These are phyloP conservation scores for Darevskia nairensis DNA, from an alignment of 2,797 vertebrate genomes.

Conservation along the genomic window DNA sequence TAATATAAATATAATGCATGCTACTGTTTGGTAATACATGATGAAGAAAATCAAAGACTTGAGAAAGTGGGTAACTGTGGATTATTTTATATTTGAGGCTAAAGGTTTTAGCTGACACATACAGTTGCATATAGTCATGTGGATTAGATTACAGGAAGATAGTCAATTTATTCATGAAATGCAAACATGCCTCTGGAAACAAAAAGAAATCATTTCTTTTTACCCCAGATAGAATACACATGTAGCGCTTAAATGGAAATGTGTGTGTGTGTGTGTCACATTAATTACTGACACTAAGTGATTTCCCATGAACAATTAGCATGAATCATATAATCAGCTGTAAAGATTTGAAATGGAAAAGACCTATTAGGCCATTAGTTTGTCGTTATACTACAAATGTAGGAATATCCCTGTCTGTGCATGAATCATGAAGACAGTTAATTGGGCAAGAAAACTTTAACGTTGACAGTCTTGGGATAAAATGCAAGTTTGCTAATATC, in stretches of 20 bases:
- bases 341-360: slow-evolving; percentile 60
- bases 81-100: slow-evolving; percentile 49
- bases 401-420: slow-evolving; percentile 40
- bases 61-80: slow-evolving; percentile 55
- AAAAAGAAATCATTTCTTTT: slow-evolving; percentile 62
- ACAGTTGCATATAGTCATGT: slow-evolving; percentile 66
- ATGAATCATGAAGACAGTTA: slow-evolving; percentile 39
- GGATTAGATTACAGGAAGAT: slow-evolving; percentile 69
- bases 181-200: slow-evolving; percentile 63
- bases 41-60: slow-evolving; percentile 40
- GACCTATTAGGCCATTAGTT: slow-evolving; percentile 52
- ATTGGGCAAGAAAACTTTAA: slow-evolving; percentile 34
- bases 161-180: slow-evolving; percentile 73
- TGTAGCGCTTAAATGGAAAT: slow-evolving; percentile 55
- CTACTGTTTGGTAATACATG: slow-evolving; percentile 59
- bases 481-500: slow-evolving; percentile 14
- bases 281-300: slow-evolving; percentile 65
- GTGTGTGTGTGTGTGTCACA: slow-evolving; percentile 39
- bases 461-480: slow-evolving; percentile 5
- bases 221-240: slow-evolving; percentile 49
- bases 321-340: slow-evolving; percentile 58
- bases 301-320: slow-evolving; percentile 72
- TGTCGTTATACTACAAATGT: slow-evolving; percentile 32
- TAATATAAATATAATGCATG: no score
- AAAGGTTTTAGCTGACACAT: slow-evolving; percentile 58